Percentiles rank a stretch among this genome's conserved stretches.
phyloP scores from a whole-genome alignment of 2,888 invertebrate species.

The Ormyrus rosae region DNA sequence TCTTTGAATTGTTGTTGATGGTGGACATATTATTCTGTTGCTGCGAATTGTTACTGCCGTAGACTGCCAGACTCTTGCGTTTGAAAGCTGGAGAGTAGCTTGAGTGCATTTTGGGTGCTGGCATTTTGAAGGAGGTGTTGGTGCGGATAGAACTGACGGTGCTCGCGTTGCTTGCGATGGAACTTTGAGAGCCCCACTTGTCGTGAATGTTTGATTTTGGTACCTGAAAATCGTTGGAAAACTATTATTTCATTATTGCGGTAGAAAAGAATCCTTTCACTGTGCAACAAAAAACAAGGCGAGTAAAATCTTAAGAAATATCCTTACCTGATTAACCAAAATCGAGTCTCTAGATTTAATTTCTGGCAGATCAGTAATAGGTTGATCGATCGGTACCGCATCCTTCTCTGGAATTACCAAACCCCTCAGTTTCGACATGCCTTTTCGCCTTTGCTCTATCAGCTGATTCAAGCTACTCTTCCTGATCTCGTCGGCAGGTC shows the following conservation, averaged over 20 bases:
- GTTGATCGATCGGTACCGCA: slow-evolving; percentile 77
- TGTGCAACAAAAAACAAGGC: too few relatives aligned
- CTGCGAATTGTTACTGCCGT: slow-evolving; percentile 68
- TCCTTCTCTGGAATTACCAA: slow-evolving; percentile 89
- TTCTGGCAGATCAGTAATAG: slow-evolving; percentile 87
- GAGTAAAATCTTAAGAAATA: too few relatives aligned
- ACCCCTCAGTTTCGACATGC: slow-evolving; percentile 90
- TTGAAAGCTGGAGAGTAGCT: slow-evolving; percentile 91
- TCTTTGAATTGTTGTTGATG: slow-evolving; percentile 56
- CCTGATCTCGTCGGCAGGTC: slow-evolving; percentile 73
- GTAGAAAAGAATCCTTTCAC: too few relatives aligned
- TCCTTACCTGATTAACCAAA: slow-evolving; percentile 63
- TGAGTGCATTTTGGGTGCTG: slow-evolving; percentile 79
- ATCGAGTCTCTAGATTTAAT: slow-evolving; percentile 85
- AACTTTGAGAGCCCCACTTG: slow-evolving; percentile 73
- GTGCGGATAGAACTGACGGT: slow-evolving; percentile 67
- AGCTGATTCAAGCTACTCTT: slow-evolving; percentile 85
- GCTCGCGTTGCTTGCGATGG: slow-evolving; percentile 69
- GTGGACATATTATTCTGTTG: slow-evolving; percentile 28
- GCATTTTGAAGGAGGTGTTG: slow-evolving; percentile 69
- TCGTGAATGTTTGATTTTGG: slow-evolving; percentile 70
- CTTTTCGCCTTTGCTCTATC: slow-evolving; percentile 88
- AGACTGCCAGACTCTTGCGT: slow-evolving; percentile 84
- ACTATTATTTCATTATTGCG: neutral
- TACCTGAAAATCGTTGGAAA: slow-evolving; percentile 59